Conservation (phyloP, 2,888 invertebrate genomes). For the Danaus chrysippus region DNA sequence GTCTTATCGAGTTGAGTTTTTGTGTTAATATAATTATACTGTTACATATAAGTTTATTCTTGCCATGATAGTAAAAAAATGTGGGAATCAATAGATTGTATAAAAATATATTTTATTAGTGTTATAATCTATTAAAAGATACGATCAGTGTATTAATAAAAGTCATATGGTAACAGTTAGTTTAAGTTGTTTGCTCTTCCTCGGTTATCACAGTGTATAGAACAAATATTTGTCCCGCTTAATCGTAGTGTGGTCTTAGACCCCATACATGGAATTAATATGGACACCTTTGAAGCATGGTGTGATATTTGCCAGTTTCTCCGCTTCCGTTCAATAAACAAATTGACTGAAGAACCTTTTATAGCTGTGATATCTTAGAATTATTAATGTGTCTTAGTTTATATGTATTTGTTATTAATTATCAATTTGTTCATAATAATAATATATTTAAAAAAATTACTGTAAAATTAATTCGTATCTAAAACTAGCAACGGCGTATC, state of each 20-base stretch:
- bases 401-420: neutral
- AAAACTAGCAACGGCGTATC: neutral
- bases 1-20: neutral
- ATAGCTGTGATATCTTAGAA: constrained; percentile 8
- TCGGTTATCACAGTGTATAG: constrained; percentile 8
- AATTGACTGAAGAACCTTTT: constrained; percentile 14
- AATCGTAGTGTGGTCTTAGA: constrained; percentile 26
- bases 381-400: neutral
- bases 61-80: neutral
- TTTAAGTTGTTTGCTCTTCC: constrained; percentile 39
- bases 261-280: constrained; percentile 21
- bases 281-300: constrained; percentile 23
- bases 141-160: too few species aligned
- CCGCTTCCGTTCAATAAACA: constrained; percentile 26
- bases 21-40: neutral
- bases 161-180: too few species aligned
- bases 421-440: neutral
- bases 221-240: constrained; percentile 24
- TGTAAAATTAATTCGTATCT: neutral
- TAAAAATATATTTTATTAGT: too few species aligned
- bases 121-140: too few species aligned
- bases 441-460: neutral
- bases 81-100: too few species aligned
- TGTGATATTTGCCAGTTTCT: constrained; percentile 28
- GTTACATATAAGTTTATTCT: neutral